These are phyloP conservation scores for Gnathonemus longibarbis DNA, from an alignment of 2,113 vertebrate species.

Conservation along the genomic window DNA sequence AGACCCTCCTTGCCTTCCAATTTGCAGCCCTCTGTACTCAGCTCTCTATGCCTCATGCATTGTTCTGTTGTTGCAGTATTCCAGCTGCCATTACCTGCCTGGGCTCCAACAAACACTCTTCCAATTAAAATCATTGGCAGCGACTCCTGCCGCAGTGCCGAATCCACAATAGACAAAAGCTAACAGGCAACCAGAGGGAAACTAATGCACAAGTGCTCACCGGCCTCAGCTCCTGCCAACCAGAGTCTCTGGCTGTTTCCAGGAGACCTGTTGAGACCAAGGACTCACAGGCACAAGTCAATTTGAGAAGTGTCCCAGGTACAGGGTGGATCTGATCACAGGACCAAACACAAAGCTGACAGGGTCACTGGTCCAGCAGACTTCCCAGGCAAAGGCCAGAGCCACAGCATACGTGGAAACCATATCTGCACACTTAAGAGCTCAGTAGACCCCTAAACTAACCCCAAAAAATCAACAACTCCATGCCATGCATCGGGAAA, in stretches of 20 bases:
- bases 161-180: not conserved
- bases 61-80: not conserved
- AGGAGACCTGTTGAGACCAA: not conserved
- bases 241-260: not conserved
- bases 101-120: not conserved
- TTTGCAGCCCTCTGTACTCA: not conserved
- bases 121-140: not conserved
- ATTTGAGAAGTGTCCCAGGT: not conserved
- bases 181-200: no score
- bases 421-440: not conserved
- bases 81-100: not conserved
- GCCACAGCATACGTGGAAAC: not conserved
- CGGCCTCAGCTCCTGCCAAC: no score
- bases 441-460: not conserved
- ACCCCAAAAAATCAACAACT: not conserved
- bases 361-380: not conserved
- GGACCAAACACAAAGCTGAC: not conserved
- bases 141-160: not conserved
- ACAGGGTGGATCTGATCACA: not conserved
- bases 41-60: not conserved
- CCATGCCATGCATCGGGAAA: not conserved
- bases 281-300: not conserved
- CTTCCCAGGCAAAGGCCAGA: not conserved
- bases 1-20: not conserved
- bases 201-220: no score